phyloP scores from a whole-genome alignment of 2,888 invertebrate genomes.

The Myopa testacea region DNA sequence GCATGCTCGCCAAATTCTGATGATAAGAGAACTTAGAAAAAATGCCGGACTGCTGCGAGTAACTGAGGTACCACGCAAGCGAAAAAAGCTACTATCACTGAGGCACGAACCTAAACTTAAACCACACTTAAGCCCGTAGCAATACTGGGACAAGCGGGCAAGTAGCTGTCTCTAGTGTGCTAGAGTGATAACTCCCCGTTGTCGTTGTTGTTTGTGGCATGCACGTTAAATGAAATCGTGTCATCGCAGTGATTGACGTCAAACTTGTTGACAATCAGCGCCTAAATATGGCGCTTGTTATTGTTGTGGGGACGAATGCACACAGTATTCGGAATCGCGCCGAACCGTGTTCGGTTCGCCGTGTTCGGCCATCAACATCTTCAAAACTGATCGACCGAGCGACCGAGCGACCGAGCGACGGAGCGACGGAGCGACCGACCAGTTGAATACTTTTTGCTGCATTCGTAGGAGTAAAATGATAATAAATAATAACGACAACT shows the following conservation, averaged over 20 bases:
- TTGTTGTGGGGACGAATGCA: not conserved
- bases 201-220: constrained; percentile 43
- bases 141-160: no score
- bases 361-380: not conserved
- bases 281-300: constrained; percentile 10
- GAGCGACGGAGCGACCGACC: not conserved
- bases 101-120: no score
- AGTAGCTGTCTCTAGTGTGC: no score
- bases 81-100: no score
- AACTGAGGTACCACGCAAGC: no score
- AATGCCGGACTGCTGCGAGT: no score
- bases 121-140: no score
- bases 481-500: not conserved
- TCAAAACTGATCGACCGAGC: no score
- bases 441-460: not conserved
- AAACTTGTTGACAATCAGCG: constrained; percentile 53
- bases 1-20: no score
- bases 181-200: not conserved
- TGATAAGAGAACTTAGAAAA: no score
- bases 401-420: not conserved
- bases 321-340: not conserved
- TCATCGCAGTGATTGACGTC: constrained; percentile 55
- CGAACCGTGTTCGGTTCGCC: not conserved
- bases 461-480: not conserved
- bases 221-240: constrained; percentile 55